These are phyloP conservation scores for Morone saxatilis DNA, from an alignment of 2,113 vertebrate species.

Conservation along the genomic window DNA sequence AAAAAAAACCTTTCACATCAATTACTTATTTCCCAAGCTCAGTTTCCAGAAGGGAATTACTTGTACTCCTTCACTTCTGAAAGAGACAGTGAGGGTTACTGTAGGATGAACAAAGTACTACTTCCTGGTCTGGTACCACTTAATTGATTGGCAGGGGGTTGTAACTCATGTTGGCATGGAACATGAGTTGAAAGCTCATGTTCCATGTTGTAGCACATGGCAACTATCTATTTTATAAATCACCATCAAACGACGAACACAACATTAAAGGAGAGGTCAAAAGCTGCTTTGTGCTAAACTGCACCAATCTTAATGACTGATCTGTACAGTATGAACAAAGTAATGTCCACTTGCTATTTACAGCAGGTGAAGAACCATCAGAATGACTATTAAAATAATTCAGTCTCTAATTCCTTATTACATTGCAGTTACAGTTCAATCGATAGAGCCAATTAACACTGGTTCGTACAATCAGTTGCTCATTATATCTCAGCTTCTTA, in stretches of 20 bases:
- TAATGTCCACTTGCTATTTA: background rate
- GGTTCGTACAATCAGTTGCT: background rate
- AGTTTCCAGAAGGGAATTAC: background rate
- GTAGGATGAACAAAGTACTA: background rate
- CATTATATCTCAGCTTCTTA: background rate
- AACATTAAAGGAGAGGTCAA: constrained; percentile 1
- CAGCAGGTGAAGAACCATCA: constrained; percentile 29
- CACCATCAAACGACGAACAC: constrained; percentile 7
- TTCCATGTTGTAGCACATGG: no score
- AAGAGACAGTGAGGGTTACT: background rate
- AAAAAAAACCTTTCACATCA: background rate
- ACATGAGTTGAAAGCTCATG: background rate
- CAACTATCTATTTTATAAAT: background rate
- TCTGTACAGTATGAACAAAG: background rate
- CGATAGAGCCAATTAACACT: background rate
- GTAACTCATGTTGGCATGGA: background rate
- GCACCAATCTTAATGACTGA: background rate
- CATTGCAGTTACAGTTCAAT: background rate
- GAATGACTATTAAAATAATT: constrained; percentile 9
- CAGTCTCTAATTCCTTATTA: background rate
- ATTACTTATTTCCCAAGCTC: constrained; percentile 5
- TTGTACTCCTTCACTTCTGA: background rate
- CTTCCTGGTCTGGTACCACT: background rate
- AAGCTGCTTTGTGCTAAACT: background rate
- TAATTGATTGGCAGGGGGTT: background rate